Base-by-base conservation (phyloP, 2,113 vertebrate species). In the Corydoras sp. region DNA sequence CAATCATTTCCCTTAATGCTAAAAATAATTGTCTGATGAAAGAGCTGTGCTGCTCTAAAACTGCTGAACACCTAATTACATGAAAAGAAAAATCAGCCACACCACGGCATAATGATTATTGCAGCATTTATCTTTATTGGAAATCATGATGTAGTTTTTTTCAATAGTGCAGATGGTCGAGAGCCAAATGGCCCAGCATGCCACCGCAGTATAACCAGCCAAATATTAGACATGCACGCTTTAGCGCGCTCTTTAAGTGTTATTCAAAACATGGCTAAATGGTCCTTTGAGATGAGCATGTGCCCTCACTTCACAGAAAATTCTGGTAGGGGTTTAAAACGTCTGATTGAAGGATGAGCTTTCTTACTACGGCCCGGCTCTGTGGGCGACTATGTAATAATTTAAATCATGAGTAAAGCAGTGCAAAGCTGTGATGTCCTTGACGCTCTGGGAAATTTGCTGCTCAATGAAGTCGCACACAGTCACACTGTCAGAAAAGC, bases 221-320 rank as follows among this genome's bases (percentile, higher is more conserved):
- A 49, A 54, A 60, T 61, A 43, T 73, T 68, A 68, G 64, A 67
- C 18, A 48, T n/a, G 11, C 30, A 29, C 8, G 12, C 10, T 50
- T 54, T 59, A 58, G 49, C 63, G 59, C 56, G 12, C 10, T 73
- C 56, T 62, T 66, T 60, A 59, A 18, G 31, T 3, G 30, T 60
- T 61, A 53, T 73, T 73, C 51, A 29, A 61, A 67, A 60, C 8
- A 61, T 49, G 61, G 54, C 24, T 64, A 54, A 73, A 73, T 62
- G 29, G 29, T 66, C 63, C 58, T 24, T 31, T 67, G 49, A 66
- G 71, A 51, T 30, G 15, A 29, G 66, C 24, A 54, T 62, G 13
- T 67, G 14, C 18, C 49, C 24, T 60, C 43, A 50, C 13, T 60
- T 69, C 43, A 60, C 13, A 69, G 24, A 24, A 30, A 59, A 31